These are phyloP conservation scores for Drosophila nasuta DNA, from an alignment of 1,140 invertebrate species.

Conservation along the genomic window DNA sequence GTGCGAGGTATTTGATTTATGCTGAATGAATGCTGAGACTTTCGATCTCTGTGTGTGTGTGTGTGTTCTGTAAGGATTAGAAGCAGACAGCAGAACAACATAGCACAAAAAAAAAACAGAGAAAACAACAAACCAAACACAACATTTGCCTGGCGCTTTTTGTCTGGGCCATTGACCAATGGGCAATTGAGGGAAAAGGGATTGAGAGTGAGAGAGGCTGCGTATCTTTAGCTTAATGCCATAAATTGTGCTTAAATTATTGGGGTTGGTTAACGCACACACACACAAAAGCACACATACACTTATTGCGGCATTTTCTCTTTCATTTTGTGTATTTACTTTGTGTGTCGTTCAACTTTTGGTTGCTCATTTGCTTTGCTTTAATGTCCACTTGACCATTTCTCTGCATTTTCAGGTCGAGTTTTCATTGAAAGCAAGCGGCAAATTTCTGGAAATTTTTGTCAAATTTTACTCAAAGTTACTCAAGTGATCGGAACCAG, in stretches of 20 bases:
- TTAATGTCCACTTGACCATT: conserved; percentile 59
- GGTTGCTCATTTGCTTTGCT: conserved; percentile 66
- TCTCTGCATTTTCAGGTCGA: conserved; percentile 17
- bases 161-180: conserved; percentile 71
- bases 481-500: background rate
- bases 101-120: background rate
- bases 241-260: conserved; percentile 84
- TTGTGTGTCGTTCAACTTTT: conserved; percentile 51
- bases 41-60: conserved; percentile 7
- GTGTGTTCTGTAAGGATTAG: conserved; percentile 73
- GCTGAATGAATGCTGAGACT: conserved; percentile 55
- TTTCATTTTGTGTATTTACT: conserved; percentile 64
- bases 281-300: conserved; percentile 16
- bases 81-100: conserved; percentile 38
- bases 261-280: conserved; percentile 74
- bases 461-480: background rate
- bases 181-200: conserved; percentile 12
- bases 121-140: conserved; percentile 36
- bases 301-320: conserved; percentile 52
- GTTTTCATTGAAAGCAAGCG: background rate
- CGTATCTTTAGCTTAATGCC: conserved; percentile 78
- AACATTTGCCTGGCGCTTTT: conserved; percentile 64
- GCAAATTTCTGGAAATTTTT: background rate
- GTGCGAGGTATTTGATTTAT: conserved; percentile 76
- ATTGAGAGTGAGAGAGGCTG: conserved; percentile 22